Evolutionary conservation across 2,113 vertebrate genomes (phyloP).

Genomic region (Perca flavescens): DNA sequence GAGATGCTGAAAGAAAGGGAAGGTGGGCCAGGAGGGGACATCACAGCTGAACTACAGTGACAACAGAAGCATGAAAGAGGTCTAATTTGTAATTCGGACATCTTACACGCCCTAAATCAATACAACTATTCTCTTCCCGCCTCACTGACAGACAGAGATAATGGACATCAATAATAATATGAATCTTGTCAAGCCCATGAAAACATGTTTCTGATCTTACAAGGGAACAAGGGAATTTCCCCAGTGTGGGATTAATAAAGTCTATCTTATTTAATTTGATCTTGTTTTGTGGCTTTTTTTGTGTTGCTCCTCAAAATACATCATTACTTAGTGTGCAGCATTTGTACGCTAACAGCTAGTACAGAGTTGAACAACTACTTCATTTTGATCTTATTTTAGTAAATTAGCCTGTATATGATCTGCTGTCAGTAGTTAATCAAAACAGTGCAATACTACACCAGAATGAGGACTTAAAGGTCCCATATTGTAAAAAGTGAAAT

Average conservation of each 20-base stretch:
- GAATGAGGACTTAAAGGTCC: neutral
- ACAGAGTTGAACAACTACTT: neutral
- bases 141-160: conserved; percentile 4
- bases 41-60: conserved; percentile 10
- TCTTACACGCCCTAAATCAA: conserved; percentile 53
- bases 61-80: conserved; percentile 33
- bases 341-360: neutral
- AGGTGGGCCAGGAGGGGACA: conserved; percentile 15
- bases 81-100: conserved; percentile 28
- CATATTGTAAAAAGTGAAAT: too few relatives aligned
- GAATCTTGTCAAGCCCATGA: neutral
- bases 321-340: neutral
- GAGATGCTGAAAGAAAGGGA: conserved; percentile 35
- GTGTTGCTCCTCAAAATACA: neutral
- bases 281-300: neutral
- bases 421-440: neutral
- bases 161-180: conserved; percentile 6
- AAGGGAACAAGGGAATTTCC: too few relatives aligned
- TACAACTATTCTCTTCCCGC: conserved; percentile 20
- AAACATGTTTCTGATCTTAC: neutral
- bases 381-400: neutral
- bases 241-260: too few relatives aligned
- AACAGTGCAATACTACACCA: neutral
- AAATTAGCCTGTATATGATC: neutral
- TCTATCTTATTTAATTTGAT: too few relatives aligned